Base-by-base conservation (phyloP, 2,888 invertebrate species). In the Phania funesta region DNA sequence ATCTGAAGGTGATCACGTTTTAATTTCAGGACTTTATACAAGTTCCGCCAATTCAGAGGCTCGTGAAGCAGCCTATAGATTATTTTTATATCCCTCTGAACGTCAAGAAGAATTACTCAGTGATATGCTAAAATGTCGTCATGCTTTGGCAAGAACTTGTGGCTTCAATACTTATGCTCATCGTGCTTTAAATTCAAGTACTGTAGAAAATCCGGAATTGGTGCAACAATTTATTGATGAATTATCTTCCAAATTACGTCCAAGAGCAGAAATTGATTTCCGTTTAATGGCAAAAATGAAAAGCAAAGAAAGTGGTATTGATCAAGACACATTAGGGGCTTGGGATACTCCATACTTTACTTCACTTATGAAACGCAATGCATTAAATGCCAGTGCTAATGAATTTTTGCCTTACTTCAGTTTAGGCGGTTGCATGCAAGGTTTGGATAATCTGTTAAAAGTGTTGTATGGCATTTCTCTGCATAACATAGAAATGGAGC, bases 361-460 rank as follows among this genome's bases (percentile, higher is more conserved):
- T 0, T 93, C 94, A 2, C 94, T 94, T 88, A 94, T 95, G 0
- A 96, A 95, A 89, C 93, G 93, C 0, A 93, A 94, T 78, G 93
- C 95, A 87, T 91, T 96, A 0, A 93, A 95, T 79, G 94, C 94
- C 0, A 94, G 94, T 11, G 93, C 93, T 68, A 92, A 93, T 4
- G 96, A 96, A 86, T 96, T 95, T 87, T 93, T 95, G 48, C 96
- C 96, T 2, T 98, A 95, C 90, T 98, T 97, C 91, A 98, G 96
- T 11, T 92, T 99, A 0, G 99, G 99, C 0, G 94, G 95, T 7
- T 98, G 99, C 87, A 99, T 99, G 98, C 98, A 98, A 87, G 99
- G 99, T 0, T 92, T 99, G n/a, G 96, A 97, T 89, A 93, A 94
- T 88, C 91, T 99, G n/a, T 95, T 98, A 85, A 93, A 95, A 82